Base-by-base conservation (phyloP, 1,140 invertebrate species). In the Drosophila setifemur region DNA sequence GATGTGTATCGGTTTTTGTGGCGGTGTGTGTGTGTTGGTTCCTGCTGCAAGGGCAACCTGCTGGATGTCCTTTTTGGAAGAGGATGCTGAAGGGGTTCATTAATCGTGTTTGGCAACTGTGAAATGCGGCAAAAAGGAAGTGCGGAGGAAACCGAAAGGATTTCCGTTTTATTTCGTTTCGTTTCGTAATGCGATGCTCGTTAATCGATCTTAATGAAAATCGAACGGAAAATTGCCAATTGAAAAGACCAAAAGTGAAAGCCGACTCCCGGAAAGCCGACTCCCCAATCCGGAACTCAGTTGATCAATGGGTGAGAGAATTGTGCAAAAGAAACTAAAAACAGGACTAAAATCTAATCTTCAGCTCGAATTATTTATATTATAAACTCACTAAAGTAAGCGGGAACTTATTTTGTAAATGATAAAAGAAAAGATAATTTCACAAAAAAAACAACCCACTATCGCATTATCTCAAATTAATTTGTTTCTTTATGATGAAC, bases 61-160 rank as follows among this genome's bases (percentile, higher is more conserved):
- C 64, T 58, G 45, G n/a, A 37, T 42, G 70, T 66, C 48, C 73
- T 66, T 72, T 70, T 61, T 12, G 25, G n/a, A n/a, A 18, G 21
- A 12, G 39, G 53, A 33, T 26, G 53, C 39, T 37, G 47, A 58
- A 74, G 54, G 70, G 69, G 58, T 79, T 75, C 81, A 87, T 73
- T 73, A 81, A 70, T 82, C 74, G 77, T 79, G 71, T 85, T 78
- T 79, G 63, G 78, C 63, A 82, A 53, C 75, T 57, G 26, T 43
- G 42, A 57, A 57, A 55, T 33, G 16, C 23, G 21, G 49, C 5
- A 7, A 11, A 23, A 68, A 68, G 71, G 75, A 72, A 75, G 44
- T 60, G 60, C 81, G 72, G 60, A 73, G 54, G 79, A 81, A 88
- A 88, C 58, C 66, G 79, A 88, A 88, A 88, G 79, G 75, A 88